Base-by-base conservation (phyloP, 2,888 invertebrate species). In the Camptogramma bilineatum region DNA sequence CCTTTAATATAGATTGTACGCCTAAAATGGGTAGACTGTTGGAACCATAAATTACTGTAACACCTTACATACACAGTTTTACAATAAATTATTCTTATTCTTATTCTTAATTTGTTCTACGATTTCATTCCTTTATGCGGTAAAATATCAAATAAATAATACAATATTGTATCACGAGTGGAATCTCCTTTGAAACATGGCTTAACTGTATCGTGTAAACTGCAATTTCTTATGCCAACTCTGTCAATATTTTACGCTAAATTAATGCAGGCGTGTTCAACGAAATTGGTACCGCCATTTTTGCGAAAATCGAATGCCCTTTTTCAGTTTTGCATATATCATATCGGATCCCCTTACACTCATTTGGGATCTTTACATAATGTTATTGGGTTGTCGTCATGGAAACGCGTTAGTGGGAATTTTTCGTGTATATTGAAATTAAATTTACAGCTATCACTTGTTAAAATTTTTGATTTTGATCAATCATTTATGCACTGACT, bases 191-290 rank as follows among this genome's bases (percentile, higher is more conserved):
- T 42, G 28, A 28, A 31, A 24, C 28, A 28, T 44, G 28, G 34
- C 34, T 82, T 89, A 90, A 91, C 90, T 88, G 92, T 91, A 91
- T 85, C 85, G 86, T 86, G 90, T 92, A 92, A 91, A 92, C 85
- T 88, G 84, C 82, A 82, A 82, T 88, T 89, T 88, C 87, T 91
- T 91, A 91, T 90, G 87, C 82, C 77, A 82, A 88, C 82, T 81
- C 85, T 83, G 87, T 84, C 87, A 81, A 90, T 91, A 90, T 90
- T 87, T 91, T 90, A 87, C 82, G 78, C 83, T 80, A 85, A 87
- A 90, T 91, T 89, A 90, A 91, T 91, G 81, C 84, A 79, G 74
- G 73, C 82, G 78, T 78, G 79, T 79, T 76, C 69, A 64, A 82
- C 80, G 78, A 85, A 87, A 84, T 85, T 82, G 84, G 82, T 74